These are phyloP conservation scores for Erythrolamprus reginae DNA, from an alignment of 2,113 vertebrate species.

Conservation along the genomic window DNA sequence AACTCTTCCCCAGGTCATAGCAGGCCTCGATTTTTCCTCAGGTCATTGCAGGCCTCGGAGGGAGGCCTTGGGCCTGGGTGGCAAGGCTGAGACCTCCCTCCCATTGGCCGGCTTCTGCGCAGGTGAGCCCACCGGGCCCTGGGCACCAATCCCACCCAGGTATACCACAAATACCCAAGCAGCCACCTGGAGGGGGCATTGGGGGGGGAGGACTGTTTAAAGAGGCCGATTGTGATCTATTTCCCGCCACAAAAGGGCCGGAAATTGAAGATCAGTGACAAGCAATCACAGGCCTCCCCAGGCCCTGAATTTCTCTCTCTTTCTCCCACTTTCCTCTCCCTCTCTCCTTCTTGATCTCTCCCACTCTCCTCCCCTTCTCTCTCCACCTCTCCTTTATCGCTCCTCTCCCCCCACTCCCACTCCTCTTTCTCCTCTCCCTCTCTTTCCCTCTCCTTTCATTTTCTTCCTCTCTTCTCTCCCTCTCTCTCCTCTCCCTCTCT, in stretches of 20 bases:
- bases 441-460: no score
- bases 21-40: background rate
- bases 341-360: accelerated
- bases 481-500: no score
- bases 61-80: background rate
- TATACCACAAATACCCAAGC: background rate
- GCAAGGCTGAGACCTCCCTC: background rate
- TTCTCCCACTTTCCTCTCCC: no score
- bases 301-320: background rate
- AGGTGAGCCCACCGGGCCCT: background rate
- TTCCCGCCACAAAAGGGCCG: background rate
- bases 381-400: no score
- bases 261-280: background rate
- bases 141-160: background rate
- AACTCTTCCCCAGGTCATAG: background rate
- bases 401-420: accelerated
- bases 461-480: no score
- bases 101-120: background rate
- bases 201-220: background rate
- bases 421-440: no score
- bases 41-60: background rate
- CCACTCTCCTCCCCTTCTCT: no score
- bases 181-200: background rate
- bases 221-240: background rate
- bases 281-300: background rate